Base-by-base conservation (phyloP, 1,140 invertebrate genomes). In the Dysdera silvatica region DNA sequence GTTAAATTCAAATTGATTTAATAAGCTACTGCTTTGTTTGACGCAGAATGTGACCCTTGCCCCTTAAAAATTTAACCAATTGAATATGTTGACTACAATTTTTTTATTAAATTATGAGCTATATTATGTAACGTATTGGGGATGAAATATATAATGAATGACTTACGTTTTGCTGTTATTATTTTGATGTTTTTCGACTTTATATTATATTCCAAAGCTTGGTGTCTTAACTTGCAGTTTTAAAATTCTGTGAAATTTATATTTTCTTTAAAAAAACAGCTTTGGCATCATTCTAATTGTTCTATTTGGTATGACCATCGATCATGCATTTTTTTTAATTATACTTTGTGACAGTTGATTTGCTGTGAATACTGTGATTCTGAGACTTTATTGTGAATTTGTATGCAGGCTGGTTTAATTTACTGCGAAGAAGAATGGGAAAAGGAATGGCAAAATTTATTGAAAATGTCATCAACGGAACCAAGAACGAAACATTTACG, bases 381-480 rank as follows among this genome's bases (percentile, higher is more conserved):
- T 16, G 14, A 16, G 37, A 16, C 37, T 16, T 16, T 40, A 20
- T 16, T 20, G 20, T 32, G 5, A 45, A 26, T 40, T 40, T n/a
- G 10, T 57, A 20, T 52, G 14, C 40, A 66, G 65, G 84, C 87
- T 40, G 83, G 83, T 2, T 78, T 69, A 24, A 62, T 64, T 20
- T 67, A 67, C 18, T 60, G 55, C 49, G 88, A 91, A 72, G 80
- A 82, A 14, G 90, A 94, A 76, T 95, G 91, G 91, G 76, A 82
- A 63, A 78, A 80, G 32, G 91, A 94, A 73, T 94, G 91, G 90
- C 78, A 82, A 18, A 83, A 80, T 67, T 81, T 91, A 49, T 81
- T 93, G 24, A 79, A 81, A 57, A 80, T 89, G 76, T 83, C 87
- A 10, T 85, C 85, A 14, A 80, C 82, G 20, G 80, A 82, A 68